Evolutionary conservation across 2,113 vertebrate genomes (phyloP).

Genomic region (Asarcornis scutulata): DNA sequence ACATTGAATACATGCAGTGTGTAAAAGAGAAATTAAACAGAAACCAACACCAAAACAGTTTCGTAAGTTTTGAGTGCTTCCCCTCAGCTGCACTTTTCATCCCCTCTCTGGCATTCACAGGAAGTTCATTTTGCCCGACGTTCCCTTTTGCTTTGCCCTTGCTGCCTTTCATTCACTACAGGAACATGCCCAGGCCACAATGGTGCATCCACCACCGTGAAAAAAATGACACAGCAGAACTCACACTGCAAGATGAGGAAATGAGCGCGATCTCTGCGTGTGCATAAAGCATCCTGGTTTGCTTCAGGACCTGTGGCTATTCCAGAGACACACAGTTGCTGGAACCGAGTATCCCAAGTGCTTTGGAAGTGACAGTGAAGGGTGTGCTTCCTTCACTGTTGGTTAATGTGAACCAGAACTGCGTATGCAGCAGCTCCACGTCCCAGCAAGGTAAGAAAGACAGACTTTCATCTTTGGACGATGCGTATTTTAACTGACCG

Average conservation of each 20-base stretch:
- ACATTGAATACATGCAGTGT: not conserved
- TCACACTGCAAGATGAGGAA: not conserved
- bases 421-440: not conserved
- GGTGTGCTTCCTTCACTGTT: fast-evolving
- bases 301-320: not conserved
- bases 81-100: not conserved
- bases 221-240: not conserved
- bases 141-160: not conserved
- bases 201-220: not conserved
- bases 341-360: not conserved
- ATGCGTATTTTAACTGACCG: not conserved
- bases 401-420: fast-evolving
- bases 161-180: not conserved
- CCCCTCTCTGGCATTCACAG: not conserved
- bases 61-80: not conserved
- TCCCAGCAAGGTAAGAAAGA: not conserved
- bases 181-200: not conserved
- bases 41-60: not conserved
- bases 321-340: not conserved
- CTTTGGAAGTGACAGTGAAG: not conserved
- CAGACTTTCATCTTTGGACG: not conserved
- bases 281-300: not conserved
- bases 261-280: too few species aligned
- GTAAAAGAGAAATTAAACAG: not conserved
- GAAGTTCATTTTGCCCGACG: not conserved